Evolutionary conservation across 2,113 vertebrate species (phyloP).

Genomic region (Labeo rohita): DNA sequence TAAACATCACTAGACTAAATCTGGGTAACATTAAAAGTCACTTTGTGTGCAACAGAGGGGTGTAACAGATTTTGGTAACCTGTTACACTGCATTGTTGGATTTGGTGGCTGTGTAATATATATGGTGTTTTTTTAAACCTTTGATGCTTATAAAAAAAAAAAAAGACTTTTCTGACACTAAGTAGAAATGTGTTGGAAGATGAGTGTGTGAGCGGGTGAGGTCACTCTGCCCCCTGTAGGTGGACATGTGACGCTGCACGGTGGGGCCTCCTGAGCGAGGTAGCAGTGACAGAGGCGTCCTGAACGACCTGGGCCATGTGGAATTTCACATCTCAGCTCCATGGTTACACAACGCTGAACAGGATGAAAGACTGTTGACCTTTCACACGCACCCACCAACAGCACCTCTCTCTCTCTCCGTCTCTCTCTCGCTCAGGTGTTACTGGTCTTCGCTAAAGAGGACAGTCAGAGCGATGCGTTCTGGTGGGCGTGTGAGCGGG

Average conservation of each 20-base stretch:
- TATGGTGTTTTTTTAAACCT: not conserved
- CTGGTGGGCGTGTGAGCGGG: constrained; percentile 96
- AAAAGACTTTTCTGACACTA: not conserved
- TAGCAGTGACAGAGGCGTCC: constrained; percentile 52
- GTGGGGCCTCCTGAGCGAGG: constrained; percentile 58
- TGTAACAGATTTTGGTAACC: too few relatives aligned
- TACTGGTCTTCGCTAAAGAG: constrained; percentile 94
- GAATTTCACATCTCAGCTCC: constrained; percentile 72
- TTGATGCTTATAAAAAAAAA: too few relatives aligned
- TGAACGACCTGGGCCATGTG: constrained; percentile 51
- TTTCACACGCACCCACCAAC: constrained; percentile 70
- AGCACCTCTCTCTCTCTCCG: constrained; percentile 38
- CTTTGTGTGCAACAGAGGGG: too few relatives aligned
- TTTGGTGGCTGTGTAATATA: not conserved
- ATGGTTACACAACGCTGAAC: constrained; percentile 63
- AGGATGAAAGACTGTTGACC: constrained; percentile 68
- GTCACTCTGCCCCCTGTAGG: constrained; percentile 54
- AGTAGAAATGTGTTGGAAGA: not conserved
- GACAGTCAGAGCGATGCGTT: constrained; percentile 94
- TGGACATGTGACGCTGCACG: constrained; percentile 49
- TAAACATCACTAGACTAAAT: too few relatives aligned
- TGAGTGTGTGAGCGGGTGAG: not conserved
- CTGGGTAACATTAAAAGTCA: too few relatives aligned
- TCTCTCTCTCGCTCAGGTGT: constrained; percentile 77
- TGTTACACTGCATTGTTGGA: not conserved